Conservation (phyloP, 2,797 vertebrate genomes). For the Remorina albescens region DNA sequence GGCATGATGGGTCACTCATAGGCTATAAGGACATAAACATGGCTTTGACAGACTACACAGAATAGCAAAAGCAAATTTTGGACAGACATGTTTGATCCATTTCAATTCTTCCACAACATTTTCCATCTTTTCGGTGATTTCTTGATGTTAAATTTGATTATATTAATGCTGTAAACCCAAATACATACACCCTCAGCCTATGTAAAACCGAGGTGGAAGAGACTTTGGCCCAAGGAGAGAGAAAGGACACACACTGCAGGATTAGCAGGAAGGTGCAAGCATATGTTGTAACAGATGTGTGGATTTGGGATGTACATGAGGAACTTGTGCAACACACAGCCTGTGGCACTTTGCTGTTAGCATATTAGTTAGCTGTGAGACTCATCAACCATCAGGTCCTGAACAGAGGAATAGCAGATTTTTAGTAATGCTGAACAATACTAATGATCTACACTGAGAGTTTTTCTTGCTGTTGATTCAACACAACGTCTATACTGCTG, state of each 20-base stretch:
- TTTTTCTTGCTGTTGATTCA: not conserved
- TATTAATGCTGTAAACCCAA: not conserved
- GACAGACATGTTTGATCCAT: not conserved
- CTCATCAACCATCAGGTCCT: not conserved
- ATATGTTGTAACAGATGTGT: constrained; percentile 60
- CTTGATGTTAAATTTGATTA: not conserved
- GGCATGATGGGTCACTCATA: not conserved
- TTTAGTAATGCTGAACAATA: not conserved
- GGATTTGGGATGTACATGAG: constrained; percentile 32
- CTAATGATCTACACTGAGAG: not conserved
- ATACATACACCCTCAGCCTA: not conserved
- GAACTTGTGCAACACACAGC: constrained; percentile 49
- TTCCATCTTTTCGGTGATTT: not conserved
- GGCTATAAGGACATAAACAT: not conserved
- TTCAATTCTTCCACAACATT: not conserved
- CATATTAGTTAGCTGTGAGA: constrained; percentile 13
- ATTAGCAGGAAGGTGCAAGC: constrained; percentile 42
- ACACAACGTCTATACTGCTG: not conserved
- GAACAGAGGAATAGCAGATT: not conserved
- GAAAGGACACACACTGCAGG: constrained; percentile 32
- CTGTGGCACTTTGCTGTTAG: constrained; percentile 30
- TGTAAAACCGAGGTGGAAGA: constrained; percentile 2
- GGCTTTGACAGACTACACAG: not conserved
- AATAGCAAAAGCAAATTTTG: not conserved
- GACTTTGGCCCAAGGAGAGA: constrained; percentile 21